A percentile compares a stretch with the other conserved stretches of the same genome.
Conservation (phyloP, 1,140 invertebrate species). For the Drosophila setifemur region DNA sequence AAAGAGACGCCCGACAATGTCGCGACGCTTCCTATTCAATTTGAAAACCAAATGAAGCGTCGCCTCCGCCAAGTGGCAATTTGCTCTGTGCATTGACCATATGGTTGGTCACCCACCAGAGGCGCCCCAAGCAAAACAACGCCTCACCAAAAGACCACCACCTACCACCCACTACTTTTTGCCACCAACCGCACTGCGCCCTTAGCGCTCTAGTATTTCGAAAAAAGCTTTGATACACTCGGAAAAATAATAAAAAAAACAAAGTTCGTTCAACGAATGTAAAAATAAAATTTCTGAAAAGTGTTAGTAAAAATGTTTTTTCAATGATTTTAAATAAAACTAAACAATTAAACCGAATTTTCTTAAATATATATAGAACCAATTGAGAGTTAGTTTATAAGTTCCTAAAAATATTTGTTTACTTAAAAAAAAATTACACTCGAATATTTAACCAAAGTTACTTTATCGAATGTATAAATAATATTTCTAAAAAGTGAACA, state of each 20-base stretch:
- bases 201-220: not conserved
- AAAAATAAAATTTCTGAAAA: too few relatives aligned
- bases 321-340: too few relatives aligned
- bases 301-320: not conserved
- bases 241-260: too few relatives aligned
- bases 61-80: slow-evolving; percentile 52
- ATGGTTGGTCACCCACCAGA: slow-evolving; percentile 38
- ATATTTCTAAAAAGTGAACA: too few relatives aligned
- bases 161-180: not conserved
- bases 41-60: slow-evolving; percentile 75
- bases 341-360: too few relatives aligned
- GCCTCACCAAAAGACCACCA: not conserved
- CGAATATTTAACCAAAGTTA: too few relatives aligned
- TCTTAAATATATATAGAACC: too few relatives aligned
- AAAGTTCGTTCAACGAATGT: too few relatives aligned
- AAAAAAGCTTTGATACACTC: slow-evolving; percentile 19
- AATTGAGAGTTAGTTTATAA: too few relatives aligned
- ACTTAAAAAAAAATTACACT: too few relatives aligned
- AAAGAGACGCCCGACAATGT: slow-evolving; percentile 34
- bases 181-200: not conserved
- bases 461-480: too few relatives aligned
- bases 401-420: too few relatives aligned
- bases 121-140: slow-evolving; percentile 12
- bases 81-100: slow-evolving; percentile 70
- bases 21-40: slow-evolving; percentile 66